A percentile compares a stretch with the other conserved stretches of the same genome.
Evolutionary conservation across 2,113 vertebrate genomes (phyloP).

Genomic region (Clarias macrocephalus): DNA sequence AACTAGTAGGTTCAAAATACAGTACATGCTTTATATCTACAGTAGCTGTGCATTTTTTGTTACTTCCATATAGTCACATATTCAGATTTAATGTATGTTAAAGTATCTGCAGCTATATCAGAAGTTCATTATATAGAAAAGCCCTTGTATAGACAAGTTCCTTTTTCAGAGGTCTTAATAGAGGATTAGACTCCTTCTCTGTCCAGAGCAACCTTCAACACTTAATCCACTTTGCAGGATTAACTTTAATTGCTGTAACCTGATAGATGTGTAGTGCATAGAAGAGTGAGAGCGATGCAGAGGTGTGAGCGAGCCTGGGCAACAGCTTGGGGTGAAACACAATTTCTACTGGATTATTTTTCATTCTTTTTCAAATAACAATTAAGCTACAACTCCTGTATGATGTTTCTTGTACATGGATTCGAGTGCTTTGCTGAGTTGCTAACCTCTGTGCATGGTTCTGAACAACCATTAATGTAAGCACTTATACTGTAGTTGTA

Average conservation of each 20-base stretch:
- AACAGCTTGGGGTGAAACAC: not conserved
- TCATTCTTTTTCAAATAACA: not conserved
- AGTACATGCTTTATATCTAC: not conserved
- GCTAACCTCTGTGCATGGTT: not conserved
- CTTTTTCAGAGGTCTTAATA: slow-evolving; percentile 43
- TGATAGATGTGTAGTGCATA: slow-evolving; percentile 35
- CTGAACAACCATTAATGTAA: not conserved
- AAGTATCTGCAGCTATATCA: not conserved
- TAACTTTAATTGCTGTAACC: slow-evolving; percentile 50
- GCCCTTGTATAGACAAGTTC: slow-evolving; percentile 44
- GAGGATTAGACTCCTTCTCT: slow-evolving; percentile 39
- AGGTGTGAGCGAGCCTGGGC: slow-evolving; percentile 4
- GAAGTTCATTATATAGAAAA: slow-evolving; percentile 38
- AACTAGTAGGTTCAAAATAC: not conserved
- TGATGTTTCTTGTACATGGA: not conserved
- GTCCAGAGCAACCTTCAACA: slow-evolving; percentile 40
- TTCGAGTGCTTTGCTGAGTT: not conserved
- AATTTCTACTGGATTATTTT: not conserved
- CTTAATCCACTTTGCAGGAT: slow-evolving; percentile 49
- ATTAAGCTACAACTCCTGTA: too few species aligned
- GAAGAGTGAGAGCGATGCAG: slow-evolving; percentile 6
- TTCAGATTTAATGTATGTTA: not conserved
- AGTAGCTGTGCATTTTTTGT: not conserved
- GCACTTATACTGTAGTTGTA: not conserved
- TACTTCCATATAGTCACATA: not conserved